phyloP scores from a whole-genome alignment of 2,888 invertebrate genomes.

The Clepsis dumicolana region DNA sequence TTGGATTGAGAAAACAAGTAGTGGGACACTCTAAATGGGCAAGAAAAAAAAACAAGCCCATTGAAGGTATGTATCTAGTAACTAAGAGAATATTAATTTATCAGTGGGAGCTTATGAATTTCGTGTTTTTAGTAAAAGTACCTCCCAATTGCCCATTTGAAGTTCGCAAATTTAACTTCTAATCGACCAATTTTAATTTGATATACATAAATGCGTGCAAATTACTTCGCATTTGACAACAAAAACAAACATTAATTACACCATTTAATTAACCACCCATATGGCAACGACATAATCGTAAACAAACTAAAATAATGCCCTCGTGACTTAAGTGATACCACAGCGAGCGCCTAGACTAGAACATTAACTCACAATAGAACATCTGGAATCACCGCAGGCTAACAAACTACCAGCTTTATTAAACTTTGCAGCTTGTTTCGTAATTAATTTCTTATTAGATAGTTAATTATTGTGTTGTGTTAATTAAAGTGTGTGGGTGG shows the following conservation, averaged over 20 bases:
- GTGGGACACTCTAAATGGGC: no score
- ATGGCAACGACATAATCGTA: neutral
- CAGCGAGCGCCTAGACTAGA: constrained; percentile 14
- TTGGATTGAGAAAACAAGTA: no score
- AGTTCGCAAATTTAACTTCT: no score
- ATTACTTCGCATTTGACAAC: neutral
- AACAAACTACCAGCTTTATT: constrained; percentile 15
- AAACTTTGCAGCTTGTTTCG: constrained; percentile 6
- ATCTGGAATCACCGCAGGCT: constrained; percentile 24
- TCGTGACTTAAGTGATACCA: neutral
- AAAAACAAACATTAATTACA: neutral
- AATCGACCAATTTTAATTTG: no score
- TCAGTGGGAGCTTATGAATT: no score
- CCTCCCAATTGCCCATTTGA: no score
- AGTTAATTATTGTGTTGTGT: neutral
- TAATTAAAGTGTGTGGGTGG: neutral
- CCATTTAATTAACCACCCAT: neutral
- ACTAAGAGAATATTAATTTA: no score
- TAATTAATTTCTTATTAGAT: constrained; percentile 9
- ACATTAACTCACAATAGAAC: constrained; percentile 18
- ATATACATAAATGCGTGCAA: no score
- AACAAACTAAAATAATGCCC: constrained; percentile 4
- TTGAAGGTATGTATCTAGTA: no score
- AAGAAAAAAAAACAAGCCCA: no score
- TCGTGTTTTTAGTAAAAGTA: no score